These are phyloP conservation scores for Ditula angustiorana DNA, from an alignment of 2,888 invertebrate species.

Conservation along the genomic window DNA sequence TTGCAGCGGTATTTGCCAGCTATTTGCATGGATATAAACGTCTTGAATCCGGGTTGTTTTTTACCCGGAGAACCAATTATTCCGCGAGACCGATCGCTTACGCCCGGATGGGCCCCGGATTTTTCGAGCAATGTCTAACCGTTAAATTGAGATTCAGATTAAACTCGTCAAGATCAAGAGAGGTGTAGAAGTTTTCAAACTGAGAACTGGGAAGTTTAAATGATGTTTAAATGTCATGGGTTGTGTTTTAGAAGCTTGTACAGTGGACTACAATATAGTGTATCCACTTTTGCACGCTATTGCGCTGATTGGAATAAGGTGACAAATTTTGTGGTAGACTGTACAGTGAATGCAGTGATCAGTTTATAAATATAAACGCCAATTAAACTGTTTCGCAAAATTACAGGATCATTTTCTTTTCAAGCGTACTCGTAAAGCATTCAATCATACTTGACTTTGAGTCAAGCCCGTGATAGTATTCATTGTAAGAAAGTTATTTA, in stretches of 20 bases:
- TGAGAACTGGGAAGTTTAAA: not conserved
- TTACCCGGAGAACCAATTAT: conserved; percentile 45
- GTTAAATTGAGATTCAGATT: conserved; percentile 8
- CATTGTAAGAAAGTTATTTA: too few relatives aligned
- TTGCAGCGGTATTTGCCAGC: conserved; percentile 11
- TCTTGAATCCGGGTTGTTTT: not conserved
- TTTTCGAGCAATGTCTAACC: conserved; percentile 5
- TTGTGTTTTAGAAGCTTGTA: not conserved
- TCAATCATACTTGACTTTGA: too few relatives aligned
- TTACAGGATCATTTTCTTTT: too few relatives aligned
- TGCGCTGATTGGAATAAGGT: too few relatives aligned
- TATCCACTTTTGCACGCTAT: too few relatives aligned
- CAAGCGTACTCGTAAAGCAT: too few relatives aligned
- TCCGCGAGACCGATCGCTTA: conserved; percentile 16
- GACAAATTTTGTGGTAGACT: too few relatives aligned
- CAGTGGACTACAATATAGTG: too few relatives aligned
- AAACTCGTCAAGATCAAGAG: conserved; percentile 9
- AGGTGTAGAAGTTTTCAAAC: not conserved
- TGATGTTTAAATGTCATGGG: not conserved
- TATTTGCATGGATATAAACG: conserved; percentile 27
- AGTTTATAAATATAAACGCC: too few relatives aligned
- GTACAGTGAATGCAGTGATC: too few relatives aligned
- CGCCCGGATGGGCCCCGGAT: not conserved
- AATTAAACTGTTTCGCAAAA: too few relatives aligned
- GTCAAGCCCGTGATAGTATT: too few relatives aligned